Conservation (phyloP, 2,888 invertebrate genomes). For the Polia nebulosa region DNA sequence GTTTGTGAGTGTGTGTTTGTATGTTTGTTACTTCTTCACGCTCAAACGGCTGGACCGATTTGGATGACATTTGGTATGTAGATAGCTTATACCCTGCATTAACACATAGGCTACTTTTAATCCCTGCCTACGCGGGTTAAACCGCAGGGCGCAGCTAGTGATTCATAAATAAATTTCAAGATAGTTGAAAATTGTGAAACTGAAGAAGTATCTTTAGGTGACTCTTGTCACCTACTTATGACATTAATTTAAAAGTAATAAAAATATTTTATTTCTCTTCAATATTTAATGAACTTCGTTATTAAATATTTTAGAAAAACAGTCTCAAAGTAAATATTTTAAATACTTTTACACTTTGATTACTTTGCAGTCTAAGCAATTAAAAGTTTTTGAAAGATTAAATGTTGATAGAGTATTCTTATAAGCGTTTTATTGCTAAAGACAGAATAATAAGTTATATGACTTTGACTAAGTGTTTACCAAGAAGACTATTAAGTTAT, state of each 20-base stretch:
- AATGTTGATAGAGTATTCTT: neutral
- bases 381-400: conserved; percentile 16
- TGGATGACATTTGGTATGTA: too few species aligned
- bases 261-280: conserved; percentile 4
- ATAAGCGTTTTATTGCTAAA: neutral
- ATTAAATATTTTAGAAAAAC: conserved; percentile 11
- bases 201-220: neutral
- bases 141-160: too few species aligned
- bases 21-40: too few species aligned
- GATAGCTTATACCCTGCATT: too few species aligned
- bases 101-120: too few species aligned
- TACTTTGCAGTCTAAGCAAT: conserved; percentile 14
- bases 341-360: conserved; percentile 12
- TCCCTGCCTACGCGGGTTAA: too few species aligned
- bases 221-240: neutral
- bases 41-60: too few species aligned
- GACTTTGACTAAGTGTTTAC: neutral
- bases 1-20: too few species aligned
- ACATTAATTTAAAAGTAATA: conserved; percentile 12
- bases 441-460: neutral
- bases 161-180: too few species aligned
- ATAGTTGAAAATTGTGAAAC: neutral
- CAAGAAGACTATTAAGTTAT: neutral
- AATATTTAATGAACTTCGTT: conserved; percentile 9
- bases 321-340: neutral